A percentile compares a stretch with the other conserved stretches of the same genome.
Evolutionary conservation across 2,113 vertebrate genomes (phyloP).

Genomic region (Ictalurus furcatus): DNA sequence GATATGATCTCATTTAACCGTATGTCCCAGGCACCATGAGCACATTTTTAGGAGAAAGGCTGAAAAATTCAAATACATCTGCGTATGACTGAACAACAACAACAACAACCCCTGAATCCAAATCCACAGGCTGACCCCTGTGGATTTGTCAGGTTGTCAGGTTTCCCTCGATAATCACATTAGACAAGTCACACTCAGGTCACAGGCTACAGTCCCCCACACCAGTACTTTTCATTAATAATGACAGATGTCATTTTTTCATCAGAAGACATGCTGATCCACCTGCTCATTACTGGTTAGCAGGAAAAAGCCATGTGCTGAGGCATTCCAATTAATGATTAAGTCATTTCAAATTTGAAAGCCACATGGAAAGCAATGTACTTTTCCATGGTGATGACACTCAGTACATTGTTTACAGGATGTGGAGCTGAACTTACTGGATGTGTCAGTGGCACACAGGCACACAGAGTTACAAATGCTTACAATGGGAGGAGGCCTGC

Average conservation of each 20-base stretch:
- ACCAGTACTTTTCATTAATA: background rate
- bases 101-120: background rate
- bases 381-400: constrained; percentile 21
- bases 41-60: background rate
- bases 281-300: constrained; percentile 24
- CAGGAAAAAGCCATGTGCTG: constrained; percentile 20
- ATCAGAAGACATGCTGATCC: constrained; percentile 15
- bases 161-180: constrained; percentile 13
- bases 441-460: constrained; percentile 45
- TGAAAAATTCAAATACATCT: constrained; percentile 14
- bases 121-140: too few relatives aligned
- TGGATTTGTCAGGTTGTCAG: too few relatives aligned
- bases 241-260: constrained; percentile 42
- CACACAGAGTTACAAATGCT: constrained; percentile 2
- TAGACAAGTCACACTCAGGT: background rate
- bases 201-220: background rate
- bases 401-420: constrained; percentile 35
- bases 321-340: constrained; percentile 25
- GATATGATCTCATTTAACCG: background rate
- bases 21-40: background rate
- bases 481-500: background rate
- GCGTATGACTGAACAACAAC: background rate
- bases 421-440: constrained; percentile 19
- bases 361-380: constrained; percentile 21
- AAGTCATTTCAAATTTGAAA: constrained; percentile 43